Evolutionary conservation across 2,888 invertebrate genomes (phyloP).

Genomic region (Cremastinae sp.): DNA sequence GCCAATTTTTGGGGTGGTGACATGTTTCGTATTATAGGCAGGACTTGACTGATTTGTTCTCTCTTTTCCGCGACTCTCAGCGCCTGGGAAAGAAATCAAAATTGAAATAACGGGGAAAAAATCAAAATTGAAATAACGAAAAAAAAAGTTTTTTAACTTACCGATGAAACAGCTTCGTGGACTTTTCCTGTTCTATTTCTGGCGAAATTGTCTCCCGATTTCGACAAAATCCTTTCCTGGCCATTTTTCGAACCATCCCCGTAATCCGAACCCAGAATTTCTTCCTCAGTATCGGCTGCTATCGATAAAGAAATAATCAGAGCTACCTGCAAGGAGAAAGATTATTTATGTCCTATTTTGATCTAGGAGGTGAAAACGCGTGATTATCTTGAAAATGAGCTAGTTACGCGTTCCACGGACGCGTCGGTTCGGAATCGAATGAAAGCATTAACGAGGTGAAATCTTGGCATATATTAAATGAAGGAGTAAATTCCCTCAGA

Average conservation of each 20-base stretch:
- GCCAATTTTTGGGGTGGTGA: conserved; percentile 84
- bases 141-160: conserved; percentile 59
- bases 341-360: neutral
- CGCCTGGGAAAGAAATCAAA: conserved; percentile 75
- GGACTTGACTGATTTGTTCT: conserved; percentile 83
- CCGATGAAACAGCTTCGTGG: conserved; percentile 60
- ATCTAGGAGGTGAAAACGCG: conserved; percentile 6
- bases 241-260: conserved; percentile 60
- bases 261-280: conserved; percentile 62
- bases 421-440: conserved; percentile 1
- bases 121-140: neutral
- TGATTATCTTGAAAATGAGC: conserved; percentile 14
- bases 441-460: conserved; percentile 60
- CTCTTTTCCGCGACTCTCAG: conserved; percentile 83
- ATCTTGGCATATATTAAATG: conserved; percentile 37
- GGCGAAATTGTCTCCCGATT: conserved; percentile 66
- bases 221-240: conserved; percentile 68
- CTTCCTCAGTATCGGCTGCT: conserved; percentile 49
- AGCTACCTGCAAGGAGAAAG: conserved; percentile 61
- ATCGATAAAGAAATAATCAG: conserved; percentile 66
- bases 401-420: neutral
- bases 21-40: conserved; percentile 85
- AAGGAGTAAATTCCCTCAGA: conserved; percentile 39
- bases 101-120: conserved; percentile 8
- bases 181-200: conserved; percentile 68